These are phyloP conservation scores for Leptura quadrifasciata DNA, from an alignment of 2,888 invertebrate genomes.

Conservation along the genomic window DNA sequence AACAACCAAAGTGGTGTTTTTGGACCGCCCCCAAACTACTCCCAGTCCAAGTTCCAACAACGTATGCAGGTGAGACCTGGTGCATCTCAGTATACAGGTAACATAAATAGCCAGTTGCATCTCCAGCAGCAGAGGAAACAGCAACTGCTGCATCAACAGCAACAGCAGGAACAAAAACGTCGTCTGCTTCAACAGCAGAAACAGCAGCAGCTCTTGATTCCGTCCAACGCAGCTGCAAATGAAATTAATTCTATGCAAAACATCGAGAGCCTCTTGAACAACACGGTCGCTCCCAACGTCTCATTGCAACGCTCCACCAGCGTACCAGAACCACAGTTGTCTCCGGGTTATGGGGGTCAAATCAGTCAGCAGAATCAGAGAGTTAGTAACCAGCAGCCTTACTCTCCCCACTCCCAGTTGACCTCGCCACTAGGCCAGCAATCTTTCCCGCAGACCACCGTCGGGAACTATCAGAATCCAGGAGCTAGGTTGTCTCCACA, in stretches of 20 bases:
- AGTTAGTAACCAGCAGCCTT: constrained; percentile 68
- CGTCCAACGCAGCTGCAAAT: constrained; percentile 80
- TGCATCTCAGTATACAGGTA: constrained; percentile 53
- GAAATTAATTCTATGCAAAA: constrained; percentile 79
- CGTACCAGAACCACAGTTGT: constrained; percentile 78
- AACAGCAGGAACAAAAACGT: constrained; percentile 78
- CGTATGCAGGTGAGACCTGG: constrained; percentile 53
- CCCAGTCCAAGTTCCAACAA: constrained; percentile 62
- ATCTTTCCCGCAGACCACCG: constrained; percentile 68
- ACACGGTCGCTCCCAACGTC: constrained; percentile 91
- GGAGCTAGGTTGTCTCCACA: constrained; percentile 77
- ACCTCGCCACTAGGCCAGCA: constrained; percentile 72
- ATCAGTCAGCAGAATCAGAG: constrained; percentile 63
- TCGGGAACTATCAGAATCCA: constrained; percentile 69
- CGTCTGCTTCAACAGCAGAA: constrained; percentile 87
- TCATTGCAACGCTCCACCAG: constrained; percentile 84
- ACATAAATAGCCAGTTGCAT: constrained; percentile 66
- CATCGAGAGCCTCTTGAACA: constrained; percentile 89
- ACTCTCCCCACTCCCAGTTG: constrained; percentile 74
- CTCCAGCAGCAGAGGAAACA: constrained; percentile 75
- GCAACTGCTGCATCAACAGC: constrained; percentile 63
- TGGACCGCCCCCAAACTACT: constrained; percentile 72
- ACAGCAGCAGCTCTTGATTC: constrained; percentile 87
- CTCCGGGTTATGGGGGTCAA: constrained; percentile 76
- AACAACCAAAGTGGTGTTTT: constrained; percentile 62